These are phyloP conservation scores for Drosophila funebris DNA, from an alignment of 1,140 invertebrate species.

Conservation along the genomic window DNA sequence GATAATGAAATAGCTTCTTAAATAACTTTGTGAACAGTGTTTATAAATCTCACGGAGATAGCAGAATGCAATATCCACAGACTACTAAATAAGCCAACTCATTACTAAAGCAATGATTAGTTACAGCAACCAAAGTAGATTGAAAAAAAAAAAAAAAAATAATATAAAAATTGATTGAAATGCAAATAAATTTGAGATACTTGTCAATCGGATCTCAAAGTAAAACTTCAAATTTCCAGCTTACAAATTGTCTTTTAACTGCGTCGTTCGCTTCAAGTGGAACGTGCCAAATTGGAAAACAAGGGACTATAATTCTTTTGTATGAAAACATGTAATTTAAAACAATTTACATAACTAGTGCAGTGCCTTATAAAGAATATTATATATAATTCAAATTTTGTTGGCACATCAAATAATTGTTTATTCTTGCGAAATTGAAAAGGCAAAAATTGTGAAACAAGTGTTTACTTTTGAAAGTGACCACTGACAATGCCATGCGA, in stretches of 20 bases:
- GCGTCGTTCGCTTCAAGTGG: conserved; percentile 24
- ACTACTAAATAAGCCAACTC: too few species aligned
- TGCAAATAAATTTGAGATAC: background rate
- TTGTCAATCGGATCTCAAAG: conserved; percentile 3
- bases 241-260: conserved; percentile 6
- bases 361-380: too few species aligned
- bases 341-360: conserved; percentile 67
- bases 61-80: background rate
- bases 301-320: conserved; percentile 39
- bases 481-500: conserved; percentile 36
- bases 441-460: conserved; percentile 44
- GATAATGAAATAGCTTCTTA: too few species aligned
- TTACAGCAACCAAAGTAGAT: background rate
- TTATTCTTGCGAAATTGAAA: conserved; percentile 54
- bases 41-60: background rate
- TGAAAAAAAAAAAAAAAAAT: background rate
- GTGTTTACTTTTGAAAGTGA: conserved; percentile 61
- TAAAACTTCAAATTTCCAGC: background rate
- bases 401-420: conserved; percentile 67
- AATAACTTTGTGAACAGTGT: too few species aligned
- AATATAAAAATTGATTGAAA: too few species aligned
- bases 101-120: background rate
- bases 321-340: conserved; percentile 41
- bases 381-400: conserved; percentile 22
- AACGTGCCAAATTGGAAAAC: conserved; percentile 55